Conservation (phyloP, 2,113 vertebrate genomes). For the Sigmodon hispidus region DNA sequence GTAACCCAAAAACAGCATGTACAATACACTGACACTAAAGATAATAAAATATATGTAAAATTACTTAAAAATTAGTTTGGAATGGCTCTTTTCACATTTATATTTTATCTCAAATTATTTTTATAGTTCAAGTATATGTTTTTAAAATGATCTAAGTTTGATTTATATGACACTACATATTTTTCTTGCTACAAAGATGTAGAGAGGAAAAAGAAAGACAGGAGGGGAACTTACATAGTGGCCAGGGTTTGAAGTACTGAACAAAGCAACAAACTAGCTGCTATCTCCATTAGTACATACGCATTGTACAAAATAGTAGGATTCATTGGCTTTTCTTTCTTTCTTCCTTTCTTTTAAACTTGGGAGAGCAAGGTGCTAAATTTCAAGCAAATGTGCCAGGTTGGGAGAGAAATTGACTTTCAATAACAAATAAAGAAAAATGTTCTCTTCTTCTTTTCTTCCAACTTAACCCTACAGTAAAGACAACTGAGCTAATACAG, state of each 20-base stretch:
- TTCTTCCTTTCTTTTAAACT: neutral
- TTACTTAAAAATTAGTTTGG: neutral
- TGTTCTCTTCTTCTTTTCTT: neutral
- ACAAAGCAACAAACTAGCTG: conserved; percentile 39
- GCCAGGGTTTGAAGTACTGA: conserved; percentile 32
- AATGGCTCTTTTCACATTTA: conserved; percentile 25
- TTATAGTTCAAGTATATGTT: conserved; percentile 35
- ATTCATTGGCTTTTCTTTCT: neutral
- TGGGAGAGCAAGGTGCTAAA: conserved; percentile 17
- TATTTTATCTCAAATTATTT: conserved; percentile 46
- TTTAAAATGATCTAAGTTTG: conserved; percentile 50
- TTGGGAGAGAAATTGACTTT: neutral
- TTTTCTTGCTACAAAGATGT: conserved; percentile 4
- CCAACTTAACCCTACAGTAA: conserved; percentile 27
- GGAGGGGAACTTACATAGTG: neutral
- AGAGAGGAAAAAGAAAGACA: neutral
- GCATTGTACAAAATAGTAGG: neutral
- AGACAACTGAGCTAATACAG: conserved; percentile 24
- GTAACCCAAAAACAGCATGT: neutral
- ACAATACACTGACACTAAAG: neutral
- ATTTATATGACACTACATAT: conserved; percentile 27
- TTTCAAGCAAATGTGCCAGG: conserved; percentile 17
- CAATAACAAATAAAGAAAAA: neutral
- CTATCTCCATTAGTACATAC: neutral
- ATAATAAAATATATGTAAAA: neutral